Percentiles rank a stretch among this genome's conserved stretches.
Conservation (phyloP, 2,888 invertebrate genomes). For the Rotaria magnacalcarata region DNA sequence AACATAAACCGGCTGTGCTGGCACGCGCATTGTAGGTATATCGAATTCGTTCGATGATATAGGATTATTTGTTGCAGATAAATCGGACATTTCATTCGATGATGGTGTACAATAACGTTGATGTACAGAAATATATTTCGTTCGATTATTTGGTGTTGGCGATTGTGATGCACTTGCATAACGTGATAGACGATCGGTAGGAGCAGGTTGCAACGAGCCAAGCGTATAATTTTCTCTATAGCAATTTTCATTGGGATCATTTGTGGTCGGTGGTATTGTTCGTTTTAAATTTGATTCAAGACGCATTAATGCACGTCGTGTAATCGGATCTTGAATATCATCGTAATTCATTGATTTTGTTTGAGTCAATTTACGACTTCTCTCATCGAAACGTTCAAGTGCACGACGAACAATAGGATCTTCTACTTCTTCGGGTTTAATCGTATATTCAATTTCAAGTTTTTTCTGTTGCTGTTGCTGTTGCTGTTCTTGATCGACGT, state of each 20-base stretch:
- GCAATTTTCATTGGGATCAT: background rate
- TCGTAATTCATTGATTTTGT: conserved; percentile 36
- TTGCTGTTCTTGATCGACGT: background rate
- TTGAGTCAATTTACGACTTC: conserved; percentile 15
- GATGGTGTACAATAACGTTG: conserved; percentile 2
- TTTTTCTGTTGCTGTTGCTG: background rate
- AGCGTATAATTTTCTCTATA: conserved; percentile 20
- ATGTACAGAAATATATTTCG: background rate
- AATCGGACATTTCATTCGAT: background rate
- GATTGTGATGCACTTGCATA: background rate
- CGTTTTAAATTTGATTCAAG: conserved; percentile 33
- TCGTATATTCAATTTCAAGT: background rate
- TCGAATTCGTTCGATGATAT: background rate
- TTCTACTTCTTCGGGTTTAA: conserved; percentile 10
- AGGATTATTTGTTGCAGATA: background rate
- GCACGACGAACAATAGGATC: conserved; percentile 18
- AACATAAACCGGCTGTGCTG: conserved; percentile 18
- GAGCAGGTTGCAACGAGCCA: background rate
- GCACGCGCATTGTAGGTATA: background rate
- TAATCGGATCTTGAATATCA: conserved; percentile 26
- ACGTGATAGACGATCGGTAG: background rate
- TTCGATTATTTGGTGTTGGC: background rate
- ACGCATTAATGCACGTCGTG: conserved; percentile 27
- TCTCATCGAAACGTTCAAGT: conserved; percentile 32
- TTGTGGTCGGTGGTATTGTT: background rate